phyloP scores from a whole-genome alignment of 2,113 vertebrate species.

The Talpa occidentalis region DNA sequence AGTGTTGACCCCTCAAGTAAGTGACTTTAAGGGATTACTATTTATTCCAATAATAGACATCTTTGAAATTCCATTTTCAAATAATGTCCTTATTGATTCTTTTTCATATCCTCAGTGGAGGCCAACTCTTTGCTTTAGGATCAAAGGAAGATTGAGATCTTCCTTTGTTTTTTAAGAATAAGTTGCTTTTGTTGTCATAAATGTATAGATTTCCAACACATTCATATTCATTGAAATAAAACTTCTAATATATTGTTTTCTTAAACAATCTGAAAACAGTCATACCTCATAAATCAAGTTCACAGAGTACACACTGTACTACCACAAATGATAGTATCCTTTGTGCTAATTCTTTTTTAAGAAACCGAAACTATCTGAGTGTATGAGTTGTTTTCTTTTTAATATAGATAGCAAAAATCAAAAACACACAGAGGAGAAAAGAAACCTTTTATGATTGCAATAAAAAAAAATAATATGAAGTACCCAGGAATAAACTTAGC shows the following conservation, averaged over 20 bases:
- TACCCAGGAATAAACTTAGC: conserved; percentile 11
- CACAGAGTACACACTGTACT: conserved; percentile 54
- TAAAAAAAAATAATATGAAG: conserved; percentile 22
- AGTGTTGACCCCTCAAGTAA: conserved; percentile 27
- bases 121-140: conserved; percentile 45
- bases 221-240: conserved; percentile 46
- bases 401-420: conserved; percentile 16
- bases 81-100: background rate
- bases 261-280: conserved; percentile 52
- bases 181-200: conserved; percentile 44
- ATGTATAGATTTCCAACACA: conserved; percentile 37
- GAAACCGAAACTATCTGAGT: conserved; percentile 66
- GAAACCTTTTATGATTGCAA: conserved; percentile 7
- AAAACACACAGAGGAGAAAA: background rate
- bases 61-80: conserved; percentile 58
- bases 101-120: conserved; percentile 15
- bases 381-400: conserved; percentile 19
- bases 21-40: conserved; percentile 12
- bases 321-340: conserved; percentile 70
- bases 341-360: conserved; percentile 37
- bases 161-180: conserved; percentile 26
- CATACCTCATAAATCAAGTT: conserved; percentile 59
- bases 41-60: conserved; percentile 42
- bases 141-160: no score
- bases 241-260: conserved; percentile 47